Evolutionary conservation across 2,113 vertebrate species (phyloP), one percentile per base, ranked within the genome.

Genomic region (Telmatochromis brachygnathus): DNA sequence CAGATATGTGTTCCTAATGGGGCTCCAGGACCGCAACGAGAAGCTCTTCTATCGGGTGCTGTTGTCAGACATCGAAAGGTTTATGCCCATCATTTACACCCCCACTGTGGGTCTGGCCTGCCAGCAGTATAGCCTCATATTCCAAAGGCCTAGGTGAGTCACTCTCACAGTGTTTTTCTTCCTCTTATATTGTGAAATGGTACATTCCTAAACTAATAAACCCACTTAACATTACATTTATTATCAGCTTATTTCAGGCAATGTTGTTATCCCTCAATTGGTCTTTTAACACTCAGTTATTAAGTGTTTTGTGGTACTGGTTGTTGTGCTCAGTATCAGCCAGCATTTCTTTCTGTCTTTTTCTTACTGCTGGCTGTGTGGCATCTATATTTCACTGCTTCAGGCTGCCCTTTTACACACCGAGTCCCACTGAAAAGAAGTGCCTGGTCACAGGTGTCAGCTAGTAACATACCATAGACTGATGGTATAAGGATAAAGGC

Each of bases 71-170:
- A 96, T 99, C 15, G 98, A 99, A 84, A 97, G 94, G 92, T 99
- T 99, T 92, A 98, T 99, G 99, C 99, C 99, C 62, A 97, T 99
- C 89, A 98, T 99, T 85, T 99, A 99, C 95, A 99, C 98, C 55
- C 98, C 98, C 77, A 99, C 97, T 1, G 98, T 99, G 85, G 99
- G 99, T 51, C 95, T 98, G 89, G 99, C 98, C 86, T 99, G 99
- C 93, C 98, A 99, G 51, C 97, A 97, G 6, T 99, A 99, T 7
- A 97, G 98, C 85, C 96, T 99, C 92, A 96, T 96, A 53, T 99
- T 98, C 93, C 97, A 96, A 92, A 97, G 97, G 95, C 98, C 98
- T 86, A 97, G 98, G 98, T 99, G 96, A 95, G 96, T 96, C 68
- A 89, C 35, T 55, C 21, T 21, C 19, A 56, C 17, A 82, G 8